A percentile compares a stretch with the other conserved stretches of the same genome.
phyloP scores from a whole-genome alignment of 2,888 invertebrate species.

The Lasioglossum villosulum region DNA sequence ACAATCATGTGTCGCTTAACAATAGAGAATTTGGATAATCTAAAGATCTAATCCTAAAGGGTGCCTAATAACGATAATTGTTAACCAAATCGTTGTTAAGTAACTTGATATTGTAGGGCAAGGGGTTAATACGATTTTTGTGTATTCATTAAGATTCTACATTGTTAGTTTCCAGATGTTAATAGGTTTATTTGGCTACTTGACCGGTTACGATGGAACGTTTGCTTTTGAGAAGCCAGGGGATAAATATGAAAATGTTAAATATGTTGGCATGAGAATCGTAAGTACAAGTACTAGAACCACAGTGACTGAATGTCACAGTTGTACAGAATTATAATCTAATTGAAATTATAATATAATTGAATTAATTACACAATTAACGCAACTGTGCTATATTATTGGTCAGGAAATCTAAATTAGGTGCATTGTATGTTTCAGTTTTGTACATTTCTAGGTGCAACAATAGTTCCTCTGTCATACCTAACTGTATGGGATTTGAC shows the following conservation, averaged over 20 bases:
- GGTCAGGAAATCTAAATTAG: neutral
- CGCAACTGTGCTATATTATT: neutral
- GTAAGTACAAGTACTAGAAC: constrained; percentile 86
- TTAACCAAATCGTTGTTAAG: too few species aligned
- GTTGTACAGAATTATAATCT: neutral
- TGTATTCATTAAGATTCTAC: neutral
- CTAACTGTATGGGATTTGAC: constrained; percentile 96
- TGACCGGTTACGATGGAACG: constrained; percentile 97
- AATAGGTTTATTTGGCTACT: constrained; percentile 95
- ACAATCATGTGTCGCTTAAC: too few species aligned
- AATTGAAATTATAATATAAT: too few species aligned
- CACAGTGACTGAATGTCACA: neutral
- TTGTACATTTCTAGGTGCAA: constrained; percentile 94
- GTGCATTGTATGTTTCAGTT: constrained; percentile 88
- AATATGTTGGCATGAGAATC: constrained; percentile 96
- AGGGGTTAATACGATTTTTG: constrained; percentile 4
- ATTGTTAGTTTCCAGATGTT: constrained; percentile 90
- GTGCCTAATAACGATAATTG: too few species aligned
- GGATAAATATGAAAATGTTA: constrained; percentile 95
- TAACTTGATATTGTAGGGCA: neutral
- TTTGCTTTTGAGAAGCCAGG: constrained; percentile 98
- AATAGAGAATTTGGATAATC: too few species aligned
- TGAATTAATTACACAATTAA: neutral
- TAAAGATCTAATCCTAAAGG: too few species aligned
- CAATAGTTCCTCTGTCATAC: constrained; percentile 94